Evolutionary conservation across 2,888 invertebrate species (phyloP).

Genomic region (Neuroscelio doddi): DNA sequence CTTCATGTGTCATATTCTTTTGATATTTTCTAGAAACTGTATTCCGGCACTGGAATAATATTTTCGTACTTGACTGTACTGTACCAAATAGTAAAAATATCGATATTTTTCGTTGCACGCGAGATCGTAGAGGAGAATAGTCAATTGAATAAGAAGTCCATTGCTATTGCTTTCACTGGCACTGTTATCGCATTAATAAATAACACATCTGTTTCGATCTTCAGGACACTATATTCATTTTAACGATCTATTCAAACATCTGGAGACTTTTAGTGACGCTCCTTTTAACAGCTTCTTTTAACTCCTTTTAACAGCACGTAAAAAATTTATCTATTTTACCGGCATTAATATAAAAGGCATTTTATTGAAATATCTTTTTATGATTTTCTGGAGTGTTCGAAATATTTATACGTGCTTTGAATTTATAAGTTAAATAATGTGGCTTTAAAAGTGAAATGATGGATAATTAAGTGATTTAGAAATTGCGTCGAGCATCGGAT

Average conservation of each 20-base stretch:
- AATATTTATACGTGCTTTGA: too few species aligned
- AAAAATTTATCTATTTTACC: too few species aligned
- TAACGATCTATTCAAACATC: background rate
- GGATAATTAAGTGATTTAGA: too few species aligned
- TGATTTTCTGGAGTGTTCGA: too few species aligned
- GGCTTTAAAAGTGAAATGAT: background rate
- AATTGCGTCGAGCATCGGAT: too few species aligned
- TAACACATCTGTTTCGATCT: background rate
- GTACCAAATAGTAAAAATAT: background rate
- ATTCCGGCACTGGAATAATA: background rate
- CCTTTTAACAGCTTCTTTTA: too few species aligned
- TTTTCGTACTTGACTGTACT: background rate
- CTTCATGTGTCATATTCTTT: background rate
- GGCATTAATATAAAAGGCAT: too few species aligned
- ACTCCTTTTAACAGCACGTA: too few species aligned
- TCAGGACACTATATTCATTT: background rate
- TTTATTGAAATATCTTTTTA: too few species aligned
- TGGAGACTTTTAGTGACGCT: too few species aligned
- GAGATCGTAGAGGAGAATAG: background rate
- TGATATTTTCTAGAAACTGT: too few species aligned
- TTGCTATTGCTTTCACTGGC: constrained; percentile 3
- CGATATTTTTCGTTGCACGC: background rate
- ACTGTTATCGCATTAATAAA: constrained; percentile 6
- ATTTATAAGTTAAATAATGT: too few species aligned
- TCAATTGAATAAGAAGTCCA: constrained; percentile 1